Evolutionary conservation across 2,113 vertebrate genomes (phyloP).

Genomic region (Zosterops hypoxanthus): DNA sequence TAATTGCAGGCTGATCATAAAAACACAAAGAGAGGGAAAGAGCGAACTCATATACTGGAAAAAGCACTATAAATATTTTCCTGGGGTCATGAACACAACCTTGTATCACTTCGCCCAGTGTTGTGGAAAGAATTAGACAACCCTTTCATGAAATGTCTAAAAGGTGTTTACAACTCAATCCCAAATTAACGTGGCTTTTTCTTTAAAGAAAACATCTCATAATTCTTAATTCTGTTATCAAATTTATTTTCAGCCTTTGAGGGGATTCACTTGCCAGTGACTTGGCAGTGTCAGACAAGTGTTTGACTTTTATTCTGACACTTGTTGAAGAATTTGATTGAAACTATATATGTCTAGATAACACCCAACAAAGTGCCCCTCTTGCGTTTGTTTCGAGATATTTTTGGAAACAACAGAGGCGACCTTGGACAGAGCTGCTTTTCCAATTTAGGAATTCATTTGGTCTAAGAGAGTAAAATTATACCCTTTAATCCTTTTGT

Average conservation of each 20-base stretch:
- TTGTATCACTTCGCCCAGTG: background rate
- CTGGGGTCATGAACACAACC: slow-evolving; percentile 13
- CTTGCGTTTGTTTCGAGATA: slow-evolving; percentile 84
- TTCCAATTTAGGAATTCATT: slow-evolving; percentile 90
- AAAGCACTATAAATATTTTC: slow-evolving; percentile 56
- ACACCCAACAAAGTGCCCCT: slow-evolving; percentile 89
- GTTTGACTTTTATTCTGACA: slow-evolving; percentile 80
- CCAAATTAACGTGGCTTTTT: background rate
- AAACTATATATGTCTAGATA: slow-evolving; percentile 91
- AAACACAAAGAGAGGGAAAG: background rate
- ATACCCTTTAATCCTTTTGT: slow-evolving; percentile 49
- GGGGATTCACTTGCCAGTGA: slow-evolving; percentile 55
- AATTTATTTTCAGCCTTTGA: slow-evolving; percentile 17
- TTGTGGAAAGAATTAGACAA: slow-evolving; percentile 13
- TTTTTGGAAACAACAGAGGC: slow-evolving; percentile 89
- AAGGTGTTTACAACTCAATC: slow-evolving; percentile 13
- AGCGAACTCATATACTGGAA: slow-evolving; percentile 16
- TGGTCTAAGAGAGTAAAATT: slow-evolving; percentile 69
- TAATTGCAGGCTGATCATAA: background rate
- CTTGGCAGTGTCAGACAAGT: slow-evolving; percentile 72
- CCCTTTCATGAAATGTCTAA: background rate
- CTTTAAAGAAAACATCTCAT: background rate
- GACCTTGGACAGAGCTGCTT: slow-evolving; percentile 88
- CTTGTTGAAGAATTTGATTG: slow-evolving; percentile 87
- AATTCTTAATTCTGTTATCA: background rate